These are phyloP conservation scores for Tapera naevia DNA, from an alignment of 2,797 vertebrate species.

Conservation along the genomic window DNA sequence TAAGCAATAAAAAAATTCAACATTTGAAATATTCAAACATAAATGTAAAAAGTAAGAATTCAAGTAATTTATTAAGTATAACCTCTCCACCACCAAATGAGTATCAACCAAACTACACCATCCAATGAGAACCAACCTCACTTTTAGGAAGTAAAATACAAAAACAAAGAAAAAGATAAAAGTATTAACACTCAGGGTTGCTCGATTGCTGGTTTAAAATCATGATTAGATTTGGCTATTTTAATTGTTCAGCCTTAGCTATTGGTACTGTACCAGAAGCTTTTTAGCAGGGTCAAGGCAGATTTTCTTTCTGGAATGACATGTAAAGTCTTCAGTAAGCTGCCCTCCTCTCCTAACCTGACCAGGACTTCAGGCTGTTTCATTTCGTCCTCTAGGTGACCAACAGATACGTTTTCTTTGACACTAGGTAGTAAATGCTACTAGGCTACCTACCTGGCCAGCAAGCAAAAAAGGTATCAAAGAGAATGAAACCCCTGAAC, in stretches of 20 bases:
- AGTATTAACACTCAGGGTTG: not conserved
- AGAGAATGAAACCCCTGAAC: not conserved
- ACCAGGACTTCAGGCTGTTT: not conserved
- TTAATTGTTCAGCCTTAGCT: not conserved
- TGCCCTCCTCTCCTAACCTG: not conserved
- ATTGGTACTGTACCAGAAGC: not conserved
- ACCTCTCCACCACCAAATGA: not conserved
- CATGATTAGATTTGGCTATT: not conserved
- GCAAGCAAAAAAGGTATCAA: not conserved
- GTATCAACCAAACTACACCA: not conserved
- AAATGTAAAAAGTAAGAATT: not conserved
- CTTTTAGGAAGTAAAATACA: not conserved
- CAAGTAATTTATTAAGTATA: not conserved
- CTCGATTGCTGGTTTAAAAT: not conserved
- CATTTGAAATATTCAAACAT: not conserved
- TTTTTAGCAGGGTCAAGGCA: not conserved
- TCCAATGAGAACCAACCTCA: not conserved
- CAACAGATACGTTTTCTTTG: not conserved
- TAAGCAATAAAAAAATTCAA: not conserved
- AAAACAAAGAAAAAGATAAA: not conserved
- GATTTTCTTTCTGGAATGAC: not conserved
- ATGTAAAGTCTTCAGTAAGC: not conserved
- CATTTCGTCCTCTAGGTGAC: not conserved
- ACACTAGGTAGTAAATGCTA: not conserved
- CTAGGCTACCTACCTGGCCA: not conserved